These are phyloP conservation scores for Myotis daubentonii DNA, from an alignment of 2,797 vertebrate species.

Conservation along the genomic window DNA sequence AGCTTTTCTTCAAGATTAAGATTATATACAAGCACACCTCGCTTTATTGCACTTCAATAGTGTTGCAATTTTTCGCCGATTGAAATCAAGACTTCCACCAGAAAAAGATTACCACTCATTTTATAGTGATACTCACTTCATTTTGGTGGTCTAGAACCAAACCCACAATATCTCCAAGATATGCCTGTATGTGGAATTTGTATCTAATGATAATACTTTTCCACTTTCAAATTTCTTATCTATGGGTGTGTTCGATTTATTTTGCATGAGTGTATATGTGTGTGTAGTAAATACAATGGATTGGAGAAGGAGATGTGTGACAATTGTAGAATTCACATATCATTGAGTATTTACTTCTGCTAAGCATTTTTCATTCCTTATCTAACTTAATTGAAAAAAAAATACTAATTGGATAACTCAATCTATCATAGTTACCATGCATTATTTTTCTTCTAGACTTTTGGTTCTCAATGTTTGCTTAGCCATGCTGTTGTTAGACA, in stretches of 20 bases:
- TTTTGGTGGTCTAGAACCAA: background rate
- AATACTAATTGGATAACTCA: background rate
- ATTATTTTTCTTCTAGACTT: background rate
- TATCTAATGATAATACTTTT: background rate
- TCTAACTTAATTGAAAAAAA: conserved; percentile 28
- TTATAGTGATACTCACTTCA: background rate
- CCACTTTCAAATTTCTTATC: background rate
- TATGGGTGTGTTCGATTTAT: background rate
- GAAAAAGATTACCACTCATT: background rate
- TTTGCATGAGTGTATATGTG: background rate
- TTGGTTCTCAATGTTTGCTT: background rate
- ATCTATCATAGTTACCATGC: background rate
- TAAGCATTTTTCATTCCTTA: conserved; percentile 39
- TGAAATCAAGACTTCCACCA: background rate
- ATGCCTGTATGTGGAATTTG: background rate
- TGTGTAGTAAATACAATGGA: background rate
- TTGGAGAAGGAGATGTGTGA: background rate
- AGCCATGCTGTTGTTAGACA: background rate
- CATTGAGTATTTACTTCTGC: background rate
- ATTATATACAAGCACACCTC: background rate
- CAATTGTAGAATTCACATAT: background rate
- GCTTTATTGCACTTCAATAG: background rate
- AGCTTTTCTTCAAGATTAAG: conserved; percentile 23
- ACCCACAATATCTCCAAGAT: background rate
- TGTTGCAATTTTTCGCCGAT: background rate